Evolutionary conservation across 2,888 invertebrate genomes (phyloP), one percentile per base, ranked within the genome.

Genomic region (Caenorhabditis wallacei): DNA sequence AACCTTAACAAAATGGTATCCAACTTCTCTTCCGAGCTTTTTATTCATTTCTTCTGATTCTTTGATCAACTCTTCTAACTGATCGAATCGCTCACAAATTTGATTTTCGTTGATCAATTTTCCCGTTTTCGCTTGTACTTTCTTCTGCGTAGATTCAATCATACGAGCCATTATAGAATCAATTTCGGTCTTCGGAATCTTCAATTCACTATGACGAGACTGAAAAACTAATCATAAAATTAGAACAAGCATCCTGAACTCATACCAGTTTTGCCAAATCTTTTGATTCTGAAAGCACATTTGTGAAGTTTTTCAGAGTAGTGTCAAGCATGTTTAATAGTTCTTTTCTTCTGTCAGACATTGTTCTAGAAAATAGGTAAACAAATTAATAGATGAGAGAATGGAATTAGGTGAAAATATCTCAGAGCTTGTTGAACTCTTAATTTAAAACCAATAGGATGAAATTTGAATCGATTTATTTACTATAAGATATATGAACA

Each of bases 1-100:
- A 5, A 82, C 82, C 37, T 76, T 46, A 16, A 69, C 48, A 18
- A 24, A 48, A 1, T 40, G 10, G 46, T 72, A 82, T 24, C 82
- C 82, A 2, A 13, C n/a, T 7, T 51, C 37, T 35, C 46, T 20
- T 61, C 59, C 61, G 5, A 61, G 30, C 13, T 68, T 11, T 7
- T 40, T 20, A 46, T 82, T 82, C 1, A 61, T 2, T 20, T 46
- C 18, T 35, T 76, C 66, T 1, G 59, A 71, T 16, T 59, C 59
- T n/a, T 53, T 61, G 1, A 20, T 35, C 26, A 76, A 18, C 20
- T 54, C 4, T 18, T 82, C 78, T 22, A 82, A 24, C 24, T 72
- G 61, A 5, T 78, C 78, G 51, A 78, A 82, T 30, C 24, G 43
- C 30, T 72, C 61, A 7, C 53, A 30, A 18, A 82, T 40, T 13